Evolutionary conservation across 2,113 vertebrate species (phyloP).

Genomic region (Mugil cephalus): DNA sequence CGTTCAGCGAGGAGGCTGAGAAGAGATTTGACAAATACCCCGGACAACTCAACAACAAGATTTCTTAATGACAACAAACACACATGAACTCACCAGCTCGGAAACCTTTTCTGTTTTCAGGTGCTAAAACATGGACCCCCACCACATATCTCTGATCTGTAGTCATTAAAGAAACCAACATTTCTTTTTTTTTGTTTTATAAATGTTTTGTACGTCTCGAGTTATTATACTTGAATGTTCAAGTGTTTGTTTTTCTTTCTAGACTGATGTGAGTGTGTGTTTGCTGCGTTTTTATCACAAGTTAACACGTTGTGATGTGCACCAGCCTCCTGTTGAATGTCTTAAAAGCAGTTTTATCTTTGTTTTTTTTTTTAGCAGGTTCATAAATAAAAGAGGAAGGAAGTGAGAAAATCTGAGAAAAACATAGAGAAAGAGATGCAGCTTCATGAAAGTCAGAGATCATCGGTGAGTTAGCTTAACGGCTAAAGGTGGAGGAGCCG

Average conservation of each 20-base stretch:
- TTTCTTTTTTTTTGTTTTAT: too few species aligned
- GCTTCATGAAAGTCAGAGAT: neutral
- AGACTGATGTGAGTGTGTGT: slow-evolving; percentile 38
- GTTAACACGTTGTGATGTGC: too few species aligned
- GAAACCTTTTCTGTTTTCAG: slow-evolving; percentile 17
- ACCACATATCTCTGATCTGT: slow-evolving; percentile 16
- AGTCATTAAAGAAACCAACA: slow-evolving; percentile 30
- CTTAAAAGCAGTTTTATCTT: slow-evolving; percentile 10
- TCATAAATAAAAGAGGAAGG: neutral
- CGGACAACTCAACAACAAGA: slow-evolving; percentile 95
- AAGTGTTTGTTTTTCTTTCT: slow-evolving; percentile 50
- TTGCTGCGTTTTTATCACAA: slow-evolving; percentile 34
- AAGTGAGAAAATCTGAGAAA: neutral
- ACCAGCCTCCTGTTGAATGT: slow-evolving; percentile 41
- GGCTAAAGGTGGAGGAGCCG: neutral
- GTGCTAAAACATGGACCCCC: slow-evolving; percentile 1
- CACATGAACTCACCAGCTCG: slow-evolving; percentile 6
- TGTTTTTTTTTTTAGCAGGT: neutral
- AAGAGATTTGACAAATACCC: slow-evolving; percentile 94
- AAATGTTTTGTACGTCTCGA: slow-evolving; percentile 31
- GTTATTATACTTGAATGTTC: slow-evolving; percentile 77
- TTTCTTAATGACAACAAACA: slow-evolving; percentile 82
- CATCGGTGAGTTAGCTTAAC: too few species aligned
- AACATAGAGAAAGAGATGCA: slow-evolving; percentile 7
- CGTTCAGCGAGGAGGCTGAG: slow-evolving; percentile 95